Evolutionary conservation across 1,140 invertebrate genomes (phyloP), one percentile per base, ranked within the genome.

Genomic region (Drosophila parabipectinata): DNA sequence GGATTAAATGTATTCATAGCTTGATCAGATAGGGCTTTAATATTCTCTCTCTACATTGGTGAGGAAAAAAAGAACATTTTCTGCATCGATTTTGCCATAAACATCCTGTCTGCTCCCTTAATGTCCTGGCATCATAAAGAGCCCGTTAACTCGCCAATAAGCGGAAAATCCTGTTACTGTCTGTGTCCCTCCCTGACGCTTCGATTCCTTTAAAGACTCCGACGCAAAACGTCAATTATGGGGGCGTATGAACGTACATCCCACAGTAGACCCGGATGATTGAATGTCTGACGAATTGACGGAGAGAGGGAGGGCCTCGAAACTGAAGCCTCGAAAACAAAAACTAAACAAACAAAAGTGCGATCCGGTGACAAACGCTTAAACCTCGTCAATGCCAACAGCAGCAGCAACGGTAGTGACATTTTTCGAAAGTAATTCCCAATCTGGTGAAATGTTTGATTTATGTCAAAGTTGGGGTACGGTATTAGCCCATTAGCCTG

Each of bases 151-250:
- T 75, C 62, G 62, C 69, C 56, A 77, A 77, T 76, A 83, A 73
- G 64, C 75, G 50, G 66, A 41, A 87, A 81, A 87, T 81, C 64
- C 73, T 15, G 66, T 18, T 48, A 15, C 28, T 37, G 47, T 14
- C 56, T 18, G 34, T 48, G 51, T 47, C 45, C 37, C 59, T 54
- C 10, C 28, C 48, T 47, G 58, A 50, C 39, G 39, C 15, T 32
- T 5, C 14, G 18, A 52, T 60, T 67, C 51, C 73, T 76, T 72
- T 63, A 57, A 77, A 79, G 71, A 72, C 67, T 47, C 51, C 48
- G 34, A 34, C 68, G 66, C 73, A 73, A 37, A 84, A 75, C 66
- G 82, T 78, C 82, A 85, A 87, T 85, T 85, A 85, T 87, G 64
- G 60, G 68, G 52, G 53, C 61, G 72, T 37, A 37, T 28, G 26